Evolutionary conservation across 2,113 vertebrate species (phyloP).

Genomic region (Labeo rohita): DNA sequence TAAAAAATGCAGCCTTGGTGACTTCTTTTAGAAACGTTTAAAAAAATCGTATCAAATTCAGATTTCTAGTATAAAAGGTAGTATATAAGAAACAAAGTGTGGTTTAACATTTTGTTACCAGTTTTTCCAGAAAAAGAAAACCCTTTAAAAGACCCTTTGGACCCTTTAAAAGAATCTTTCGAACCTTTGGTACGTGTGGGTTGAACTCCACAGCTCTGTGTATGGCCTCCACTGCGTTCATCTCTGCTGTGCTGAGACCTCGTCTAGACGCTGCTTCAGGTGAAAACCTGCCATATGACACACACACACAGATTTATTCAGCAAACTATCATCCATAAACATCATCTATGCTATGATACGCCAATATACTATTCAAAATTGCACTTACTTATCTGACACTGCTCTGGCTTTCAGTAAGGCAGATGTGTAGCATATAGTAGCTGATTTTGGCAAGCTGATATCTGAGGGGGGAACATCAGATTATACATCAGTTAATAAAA

Average conservation of each 20-base stretch:
- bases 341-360: not conserved
- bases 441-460: constrained; percentile 99
- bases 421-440: constrained; percentile 99
- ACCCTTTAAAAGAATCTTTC: constrained; percentile 41
- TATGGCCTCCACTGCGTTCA: constrained; percentile 99
- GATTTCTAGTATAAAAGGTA: too few species aligned
- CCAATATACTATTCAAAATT: not conserved
- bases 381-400: constrained; percentile 96
- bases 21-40: too few species aligned
- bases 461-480: constrained; percentile 74
- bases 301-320: not conserved
- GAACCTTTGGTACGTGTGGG: constrained; percentile 98
- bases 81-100: too few species aligned
- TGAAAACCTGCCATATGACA: constrained; percentile 83
- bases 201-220: constrained; percentile 99
- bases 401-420: constrained; percentile 98
- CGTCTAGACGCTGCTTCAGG: constrained; percentile 95
- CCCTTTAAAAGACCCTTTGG: not conserved
- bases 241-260: constrained; percentile 98
- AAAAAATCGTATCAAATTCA: too few species aligned
- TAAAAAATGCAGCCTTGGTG: too few species aligned
- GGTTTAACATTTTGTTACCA: too few species aligned
- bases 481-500: not conserved
- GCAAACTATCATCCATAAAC: constrained; percentile 3
- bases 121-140: too few species aligned